Evolutionary conservation across 2,797 vertebrate genomes (phyloP).

Genomic region (Mastacembelus armatus): DNA sequence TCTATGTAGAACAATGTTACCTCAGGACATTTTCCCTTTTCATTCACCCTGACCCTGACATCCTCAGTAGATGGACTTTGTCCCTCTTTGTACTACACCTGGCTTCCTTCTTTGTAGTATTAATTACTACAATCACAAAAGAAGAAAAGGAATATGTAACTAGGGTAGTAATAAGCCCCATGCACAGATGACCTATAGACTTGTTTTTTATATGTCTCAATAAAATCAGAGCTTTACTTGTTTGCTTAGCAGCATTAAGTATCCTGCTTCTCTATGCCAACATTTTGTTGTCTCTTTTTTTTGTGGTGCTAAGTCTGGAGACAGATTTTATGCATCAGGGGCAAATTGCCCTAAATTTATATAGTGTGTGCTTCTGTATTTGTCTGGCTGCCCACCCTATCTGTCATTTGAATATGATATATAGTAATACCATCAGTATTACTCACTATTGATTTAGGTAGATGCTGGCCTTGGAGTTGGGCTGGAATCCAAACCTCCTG

Average conservation of each 20-base stretch:
- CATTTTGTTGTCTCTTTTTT: conserved; percentile 36
- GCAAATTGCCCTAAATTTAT: conserved; percentile 52
- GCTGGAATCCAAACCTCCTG: conserved; percentile 51
- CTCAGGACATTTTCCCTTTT: neutral
- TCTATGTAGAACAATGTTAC: conserved; percentile 13
- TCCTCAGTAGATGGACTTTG: neutral
- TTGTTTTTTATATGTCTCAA: too few species aligned
- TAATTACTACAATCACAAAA: neutral
- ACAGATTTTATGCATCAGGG: conserved; percentile 45
- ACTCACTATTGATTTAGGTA: conserved; percentile 68
- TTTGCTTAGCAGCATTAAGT: too few species aligned
- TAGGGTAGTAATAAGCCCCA: neutral
- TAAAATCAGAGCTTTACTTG: too few species aligned
- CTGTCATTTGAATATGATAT: conserved; percentile 68
- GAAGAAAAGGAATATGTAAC: neutral
- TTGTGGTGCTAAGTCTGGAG: conserved; percentile 26
- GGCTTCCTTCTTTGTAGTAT: neutral
- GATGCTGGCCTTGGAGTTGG: conserved; percentile 54
- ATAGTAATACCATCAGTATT: conserved; percentile 62
- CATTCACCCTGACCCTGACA: neutral
- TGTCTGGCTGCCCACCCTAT: conserved; percentile 37
- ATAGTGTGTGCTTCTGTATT: conserved; percentile 47
- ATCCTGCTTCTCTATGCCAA: too few species aligned
- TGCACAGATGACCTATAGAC: too few species aligned
- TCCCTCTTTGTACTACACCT: neutral